Conservation (phyloP, 2,888 invertebrate genomes). For the Tuberolachnus salignus region DNA sequence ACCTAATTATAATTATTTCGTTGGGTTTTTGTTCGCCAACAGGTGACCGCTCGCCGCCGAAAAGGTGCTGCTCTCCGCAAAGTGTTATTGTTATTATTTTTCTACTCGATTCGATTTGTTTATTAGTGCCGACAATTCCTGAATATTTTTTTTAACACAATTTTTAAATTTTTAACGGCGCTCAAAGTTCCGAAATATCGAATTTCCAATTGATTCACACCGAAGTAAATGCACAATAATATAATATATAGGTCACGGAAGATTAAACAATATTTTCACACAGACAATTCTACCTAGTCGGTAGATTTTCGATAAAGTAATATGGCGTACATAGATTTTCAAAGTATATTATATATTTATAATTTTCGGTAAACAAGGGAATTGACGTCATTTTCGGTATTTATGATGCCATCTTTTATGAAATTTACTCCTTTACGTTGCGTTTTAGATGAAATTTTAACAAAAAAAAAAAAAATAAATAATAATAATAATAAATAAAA, state of each 20-base stretch:
- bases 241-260: no score
- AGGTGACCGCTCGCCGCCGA: neutral
- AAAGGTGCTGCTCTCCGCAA: no score
- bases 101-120: no score
- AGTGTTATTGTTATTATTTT: no score
- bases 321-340: neutral
- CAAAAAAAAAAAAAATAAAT: neutral
- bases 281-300: neutral
- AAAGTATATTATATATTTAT: neutral
- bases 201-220: no score
- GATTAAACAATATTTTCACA: no score
- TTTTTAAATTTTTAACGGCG: no score
- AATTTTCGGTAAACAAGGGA: neutral
- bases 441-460: constrained; percentile 17
- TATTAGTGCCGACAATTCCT: no score
- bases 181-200: no score
- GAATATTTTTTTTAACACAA: no score
- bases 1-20: neutral
- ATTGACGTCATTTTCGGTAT: constrained; percentile 28
- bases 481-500: constrained; percentile 31
- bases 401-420: constrained; percentile 11
- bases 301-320: neutral
- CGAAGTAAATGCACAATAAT: no score
- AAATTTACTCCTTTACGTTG: constrained; percentile 17
- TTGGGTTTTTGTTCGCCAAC: neutral